A percentile compares a stretch with the other conserved stretches of the same genome.
These are phyloP conservation scores for Cerceris ruficornis DNA, from an alignment of 2,888 invertebrate genomes.

Conservation along the genomic window DNA sequence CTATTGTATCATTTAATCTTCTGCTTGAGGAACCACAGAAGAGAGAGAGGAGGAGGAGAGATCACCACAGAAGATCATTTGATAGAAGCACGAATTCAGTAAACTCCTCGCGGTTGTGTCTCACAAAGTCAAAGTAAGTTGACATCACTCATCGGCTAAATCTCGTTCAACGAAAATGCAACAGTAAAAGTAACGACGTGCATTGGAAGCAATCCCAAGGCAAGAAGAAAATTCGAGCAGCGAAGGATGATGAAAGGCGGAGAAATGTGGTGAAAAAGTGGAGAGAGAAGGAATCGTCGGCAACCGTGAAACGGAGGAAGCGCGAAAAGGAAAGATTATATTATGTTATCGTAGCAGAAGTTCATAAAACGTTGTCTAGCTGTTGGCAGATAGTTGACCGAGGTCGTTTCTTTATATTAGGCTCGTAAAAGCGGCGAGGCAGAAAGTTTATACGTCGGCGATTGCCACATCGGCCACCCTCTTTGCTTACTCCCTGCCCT, in stretches of 20 bases:
- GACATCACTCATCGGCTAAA: no score
- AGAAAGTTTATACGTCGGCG: conserved; percentile 68
- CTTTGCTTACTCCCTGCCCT: conserved; percentile 24
- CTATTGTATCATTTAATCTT: no score
- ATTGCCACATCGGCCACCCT: conserved; percentile 64
- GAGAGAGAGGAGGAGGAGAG: no score
- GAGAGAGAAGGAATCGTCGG: not conserved
- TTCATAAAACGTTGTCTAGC: conserved; percentile 75
- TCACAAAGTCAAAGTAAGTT: no score
- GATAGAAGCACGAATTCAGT: no score
- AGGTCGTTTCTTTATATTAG: conserved; percentile 76
- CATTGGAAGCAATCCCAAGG: not conserved
- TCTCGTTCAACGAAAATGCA: not conserved
- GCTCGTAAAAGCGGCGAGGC: conserved; percentile 71
- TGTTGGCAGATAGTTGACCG: conserved; percentile 72
- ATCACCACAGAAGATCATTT: no score
- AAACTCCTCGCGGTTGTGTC: no score
- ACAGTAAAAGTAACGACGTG: not conserved
- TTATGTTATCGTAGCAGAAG: conserved; percentile 66
- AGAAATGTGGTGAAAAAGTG: not conserved
- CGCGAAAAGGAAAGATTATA: conserved; percentile 62
- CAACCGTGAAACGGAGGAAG: conserved; percentile 8
- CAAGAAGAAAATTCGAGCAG: not conserved
- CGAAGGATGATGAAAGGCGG: not conserved
- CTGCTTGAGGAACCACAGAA: no score